Base-by-base conservation (phyloP, 2,888 invertebrate species). In the Calliopum simillimum region DNA sequence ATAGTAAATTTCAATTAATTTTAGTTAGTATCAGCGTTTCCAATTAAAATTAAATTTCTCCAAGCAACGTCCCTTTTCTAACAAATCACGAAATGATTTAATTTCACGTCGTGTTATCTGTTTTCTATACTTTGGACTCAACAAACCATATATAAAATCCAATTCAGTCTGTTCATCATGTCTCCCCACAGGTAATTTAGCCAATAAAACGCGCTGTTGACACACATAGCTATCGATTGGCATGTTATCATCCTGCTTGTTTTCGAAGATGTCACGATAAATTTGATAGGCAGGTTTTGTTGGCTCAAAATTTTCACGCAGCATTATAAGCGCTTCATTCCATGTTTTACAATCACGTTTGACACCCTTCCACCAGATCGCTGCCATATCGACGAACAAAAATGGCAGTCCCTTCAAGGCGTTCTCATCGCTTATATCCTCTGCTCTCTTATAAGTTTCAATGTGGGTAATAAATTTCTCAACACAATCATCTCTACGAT, bases 301-400 rank as follows among this genome's bases (percentile, higher is more conserved):
- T 43, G 84, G 85, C 1, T 82, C 82, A 68, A 84, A 84, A 68
- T 84, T 82, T 41, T 82, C 82, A 11, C 83, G 80, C 3, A 84
- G 75, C 67, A 84, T 68, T 21, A 76, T 72, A n/a, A 84, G 66
- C 3, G 79, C 84, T 41, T 76, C 78, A 3, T 68, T 13, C 84
- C 84, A 85, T 3, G 81, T 80, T 56, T 79, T 79, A 1, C 78
- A 84, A n/a, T 84, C 81, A 4, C 81, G 80, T 23, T 79, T 78
- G 8, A 85, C 82, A 25, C 84, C 84, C 68, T 80, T 80, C 84
- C 84, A 84, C 85, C 85, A 85, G 5, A 76, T 76, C 0, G 79
- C 74, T 2, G 84, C 85, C 33, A 79, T 72, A 12, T 72, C 73
- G 16, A 70, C 75, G 62, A 84, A 82, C 6, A 84, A 74, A 68